These are phyloP conservation scores for Gryon sp. DNA, from an alignment of 1,140 invertebrate genomes.

Conservation along the genomic window DNA sequence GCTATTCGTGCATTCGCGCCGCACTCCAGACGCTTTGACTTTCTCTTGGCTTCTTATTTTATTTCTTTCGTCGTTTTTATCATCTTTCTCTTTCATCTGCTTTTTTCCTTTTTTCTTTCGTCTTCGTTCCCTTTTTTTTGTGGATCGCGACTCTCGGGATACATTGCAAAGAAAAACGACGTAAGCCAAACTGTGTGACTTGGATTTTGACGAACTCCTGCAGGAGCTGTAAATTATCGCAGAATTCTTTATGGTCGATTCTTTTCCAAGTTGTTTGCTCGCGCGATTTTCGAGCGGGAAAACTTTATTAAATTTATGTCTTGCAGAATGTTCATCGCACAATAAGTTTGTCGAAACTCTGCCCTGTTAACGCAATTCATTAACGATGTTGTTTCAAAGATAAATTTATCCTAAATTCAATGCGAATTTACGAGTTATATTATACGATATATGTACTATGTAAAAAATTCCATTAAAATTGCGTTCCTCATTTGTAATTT, in stretches of 20 bases:
- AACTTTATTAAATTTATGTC: constrained; percentile 33
- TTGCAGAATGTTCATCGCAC: not conserved
- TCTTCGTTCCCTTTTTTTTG: not conserved
- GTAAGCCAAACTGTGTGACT: constrained; percentile 55
- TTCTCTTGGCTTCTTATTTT: constrained; percentile 1
- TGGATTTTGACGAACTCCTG: constrained; percentile 52
- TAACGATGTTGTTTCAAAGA: not conserved
- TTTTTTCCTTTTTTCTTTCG: constrained; percentile 22
- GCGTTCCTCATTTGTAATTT: too few relatives aligned
- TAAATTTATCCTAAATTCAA: too few relatives aligned
- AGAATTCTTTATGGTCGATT: constrained; percentile 45
- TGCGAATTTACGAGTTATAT: too few relatives aligned
- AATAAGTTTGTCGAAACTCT: constrained; percentile 1
- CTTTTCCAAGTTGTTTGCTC: constrained; percentile 33
- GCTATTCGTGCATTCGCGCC: constrained; percentile 29
- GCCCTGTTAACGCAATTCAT: not conserved
- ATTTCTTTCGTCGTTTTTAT: constrained; percentile 5
- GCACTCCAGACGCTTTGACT: constrained; percentile 26
- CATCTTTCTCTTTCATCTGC: not conserved
- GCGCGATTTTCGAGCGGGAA: constrained; percentile 22
- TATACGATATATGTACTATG: too few relatives aligned
- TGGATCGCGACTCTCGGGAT: constrained; percentile 25
- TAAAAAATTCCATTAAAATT: too few relatives aligned
- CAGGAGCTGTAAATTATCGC: constrained; percentile 40
- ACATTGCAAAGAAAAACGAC: constrained; percentile 55